A percentile compares a stretch with the other conserved stretches of the same genome.
These are phyloP conservation scores for Simalia tracyae DNA, from an alignment of 2,797 vertebrate species.

Conservation along the genomic window DNA sequence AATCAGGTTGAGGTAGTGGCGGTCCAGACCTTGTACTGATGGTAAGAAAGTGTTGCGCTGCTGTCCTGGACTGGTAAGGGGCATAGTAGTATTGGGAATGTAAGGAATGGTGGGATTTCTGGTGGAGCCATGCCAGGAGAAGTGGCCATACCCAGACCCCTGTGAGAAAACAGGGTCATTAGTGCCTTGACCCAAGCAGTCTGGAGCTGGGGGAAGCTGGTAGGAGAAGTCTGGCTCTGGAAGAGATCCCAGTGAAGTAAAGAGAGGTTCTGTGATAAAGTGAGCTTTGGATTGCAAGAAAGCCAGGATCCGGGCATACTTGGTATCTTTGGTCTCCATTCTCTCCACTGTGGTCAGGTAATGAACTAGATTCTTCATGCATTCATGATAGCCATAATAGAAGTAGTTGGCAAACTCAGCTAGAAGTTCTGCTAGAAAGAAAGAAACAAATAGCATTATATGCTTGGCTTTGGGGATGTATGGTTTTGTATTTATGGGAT, in stretches of 20 bases:
- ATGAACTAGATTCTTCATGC: conserved; percentile 98
- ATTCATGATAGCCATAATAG: conserved; percentile 97
- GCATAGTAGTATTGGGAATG: conserved; percentile 73
- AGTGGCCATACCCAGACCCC: conserved; percentile 76
- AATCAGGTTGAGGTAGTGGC: conserved; percentile 92
- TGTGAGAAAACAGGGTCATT: conserved; percentile 81
- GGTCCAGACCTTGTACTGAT: conserved; percentile 87
- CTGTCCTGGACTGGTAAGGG: conserved; percentile 78
- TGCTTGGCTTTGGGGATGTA: background rate
- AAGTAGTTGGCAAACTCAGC: conserved; percentile 98
- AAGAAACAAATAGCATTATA: background rate
- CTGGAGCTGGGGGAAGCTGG: conserved; percentile 82
- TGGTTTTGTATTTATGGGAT: background rate
- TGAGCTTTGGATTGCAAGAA: conserved; percentile 95
- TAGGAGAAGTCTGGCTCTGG: conserved; percentile 86
- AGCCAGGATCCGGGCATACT: conserved; percentile 95
- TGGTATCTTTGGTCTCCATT: conserved; percentile 96
- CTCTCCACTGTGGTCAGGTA: conserved; percentile 96
- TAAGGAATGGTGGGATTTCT: conserved; percentile 84
- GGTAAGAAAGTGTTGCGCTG: conserved; percentile 85
- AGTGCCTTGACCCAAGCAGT: conserved; percentile 81
- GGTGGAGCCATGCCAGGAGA: conserved; percentile 84
- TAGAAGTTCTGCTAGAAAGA: conserved; percentile 83
- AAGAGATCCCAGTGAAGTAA: conserved; percentile 77
- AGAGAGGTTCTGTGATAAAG: conserved; percentile 84